Base-by-base conservation (phyloP, 2,797 vertebrate species). In the Sebastes elongatus region DNA sequence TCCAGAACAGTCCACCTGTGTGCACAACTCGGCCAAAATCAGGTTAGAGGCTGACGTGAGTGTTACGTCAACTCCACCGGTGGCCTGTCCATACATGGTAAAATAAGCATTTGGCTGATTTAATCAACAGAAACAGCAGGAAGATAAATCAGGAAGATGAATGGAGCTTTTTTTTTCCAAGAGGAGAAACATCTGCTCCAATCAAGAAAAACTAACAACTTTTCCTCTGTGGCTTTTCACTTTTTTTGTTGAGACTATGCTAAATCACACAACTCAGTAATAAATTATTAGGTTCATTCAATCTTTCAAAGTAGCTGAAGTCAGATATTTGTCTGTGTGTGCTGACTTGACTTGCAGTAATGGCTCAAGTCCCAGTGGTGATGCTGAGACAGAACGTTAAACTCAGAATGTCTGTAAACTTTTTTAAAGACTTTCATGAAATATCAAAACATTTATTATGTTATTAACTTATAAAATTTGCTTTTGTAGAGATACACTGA, bases 151-250 rank as follows among this genome's bases (percentile, higher is more conserved):
- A 88, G 23, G 46, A 87, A 85, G 91, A 93, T 87, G 28, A 56
- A 94, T 83, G 62, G 46, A 81, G 55, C 1, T 13, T 75, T 83
- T 86, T 85, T 75, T 85, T 83, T 18, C 74, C 68, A 79, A 71
- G 78, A 90, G 80, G 62, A 86, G 83, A 91, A 92, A 91, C 92
- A 93, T 91, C 89, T 93, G 89, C 86, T 82, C 67, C 88, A 92
- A 94, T 94, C 86, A 92, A 87, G 85, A 85, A 89, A 88, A 83
- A 90, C 85, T 73, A 92, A 93, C 76, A 84, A 73, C 71, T 71
- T 74, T 76, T 78, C 64, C 79, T 80, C 60, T 70, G 64, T 72
- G 80, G 28, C 69, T 71, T 88, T 72, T 85, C 82, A 74, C 65
- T 79, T 70, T 61, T 63, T 61, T 63, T 71, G 28, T 81, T 81